A percentile compares a stretch with the other conserved stretches of the same genome.
These are phyloP conservation scores for Danaus chrysippus DNA, from an alignment of 2,888 invertebrate species.

Conservation along the genomic window DNA sequence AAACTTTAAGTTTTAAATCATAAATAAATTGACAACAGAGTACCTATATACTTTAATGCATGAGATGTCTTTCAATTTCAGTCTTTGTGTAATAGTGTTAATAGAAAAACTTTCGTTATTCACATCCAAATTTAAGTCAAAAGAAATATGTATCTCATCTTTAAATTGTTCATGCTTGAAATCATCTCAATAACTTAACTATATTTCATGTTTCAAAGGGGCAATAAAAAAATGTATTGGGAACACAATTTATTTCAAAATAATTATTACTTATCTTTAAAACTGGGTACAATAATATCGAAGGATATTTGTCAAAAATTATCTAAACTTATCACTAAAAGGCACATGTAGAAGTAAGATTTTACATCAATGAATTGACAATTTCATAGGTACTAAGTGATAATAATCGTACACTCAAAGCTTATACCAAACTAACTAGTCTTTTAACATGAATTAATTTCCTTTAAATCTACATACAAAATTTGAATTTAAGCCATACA, in stretches of 20 bases:
- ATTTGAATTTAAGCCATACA: no score
- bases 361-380: not conserved
- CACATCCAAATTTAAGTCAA: no score
- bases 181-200: not conserved
- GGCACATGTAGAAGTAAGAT: slow-evolving; percentile 16
- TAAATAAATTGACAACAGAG: no score
- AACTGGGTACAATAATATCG: slow-evolving; percentile 18
- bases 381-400: not conserved
- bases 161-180: slow-evolving; percentile 9
- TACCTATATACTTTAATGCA: no score
- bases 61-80: no score
- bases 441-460: no score
- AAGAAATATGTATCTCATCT: not conserved
- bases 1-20: no score
- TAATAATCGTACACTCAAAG: no score
- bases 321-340: slow-evolving; percentile 12
- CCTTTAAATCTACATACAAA: no score
- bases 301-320: slow-evolving; percentile 23
- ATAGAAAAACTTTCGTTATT: no score
- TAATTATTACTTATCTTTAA: slow-evolving; percentile 15
- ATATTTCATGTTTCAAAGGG: slow-evolving; percentile 12
- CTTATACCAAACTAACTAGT: no score
- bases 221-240: slow-evolving; percentile 5
- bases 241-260: slow-evolving; percentile 25
- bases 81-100: no score